Evolutionary conservation across 2,797 vertebrate species (phyloP), one percentile per base, ranked within the genome.

Genomic region (Gymnoscopelus braueri): DNA sequence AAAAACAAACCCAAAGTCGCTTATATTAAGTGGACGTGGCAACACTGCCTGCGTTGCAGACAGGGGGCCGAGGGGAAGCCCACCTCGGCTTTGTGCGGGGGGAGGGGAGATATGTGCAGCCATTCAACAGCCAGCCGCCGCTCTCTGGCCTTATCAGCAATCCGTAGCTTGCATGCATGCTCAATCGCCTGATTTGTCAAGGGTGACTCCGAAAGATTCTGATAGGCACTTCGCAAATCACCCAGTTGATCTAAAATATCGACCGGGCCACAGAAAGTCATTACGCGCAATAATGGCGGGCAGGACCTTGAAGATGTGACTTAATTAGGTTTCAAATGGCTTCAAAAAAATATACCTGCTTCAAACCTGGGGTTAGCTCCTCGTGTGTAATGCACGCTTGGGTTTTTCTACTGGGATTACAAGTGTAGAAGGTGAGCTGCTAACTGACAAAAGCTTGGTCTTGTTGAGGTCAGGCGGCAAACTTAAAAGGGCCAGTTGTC

Each of bases 181-280:
- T 92, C 92, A 92, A 90, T 92, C 81, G 74, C 82, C 89, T 92
- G 92, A 91, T 93, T 93, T 92, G 91, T 94, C 93, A 93, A 91
- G 93, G 92, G 89, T 93, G 91, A 94, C 92, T 91, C 85, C 71
- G 69, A 87, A 91, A 92, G 93, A 93, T 93, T 94, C 92, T 91
- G 91, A 94, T 93, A 89, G 93, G 90, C 93, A 93, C 87, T 91
- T 80, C 54, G 83, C 90, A 93, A 94, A 95, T 94, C 92, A 93
- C 89, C 91, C 89, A 91, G 93, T 93, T 94, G 93, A 94, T 94
- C 93, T 94, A 93, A 94, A 95, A 93, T 94, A 95, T 95, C 89
- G 93, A 94, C 89, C 89, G 73, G 9, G 82, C 88, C 75, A 87
- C 91, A 89, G 88, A 93, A 95, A 93, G 91, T 94, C 93, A 94